Evolutionary conservation across 1,140 invertebrate species (phyloP).

Genomic region (Drosophila micromelanica): DNA sequence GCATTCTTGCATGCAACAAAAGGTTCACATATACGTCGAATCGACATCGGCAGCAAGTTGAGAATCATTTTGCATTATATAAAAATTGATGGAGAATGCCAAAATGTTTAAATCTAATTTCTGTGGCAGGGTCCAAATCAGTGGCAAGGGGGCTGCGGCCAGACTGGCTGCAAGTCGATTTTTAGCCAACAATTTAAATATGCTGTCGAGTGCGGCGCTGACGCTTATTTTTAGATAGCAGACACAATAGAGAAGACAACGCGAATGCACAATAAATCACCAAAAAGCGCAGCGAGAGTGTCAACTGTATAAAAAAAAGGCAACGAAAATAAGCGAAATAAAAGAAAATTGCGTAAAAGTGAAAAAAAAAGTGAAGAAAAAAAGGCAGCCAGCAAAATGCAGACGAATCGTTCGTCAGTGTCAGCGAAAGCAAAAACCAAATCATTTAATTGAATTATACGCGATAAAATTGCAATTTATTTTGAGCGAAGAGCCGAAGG

Average conservation of each 20-base stretch:
- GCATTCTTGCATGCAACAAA: slow-evolving; percentile 41
- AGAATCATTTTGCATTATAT: slow-evolving; percentile 50
- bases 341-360: slow-evolving; percentile 26
- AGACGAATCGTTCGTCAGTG: slow-evolving; percentile 49
- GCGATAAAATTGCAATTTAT: slow-evolving; percentile 71
- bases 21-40: slow-evolving; percentile 15
- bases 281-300: slow-evolving; percentile 52
- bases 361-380: not conserved
- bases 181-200: slow-evolving; percentile 59
- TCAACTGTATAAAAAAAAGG: slow-evolving; percentile 26
- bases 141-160: not conserved
- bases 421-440: slow-evolving; percentile 48
- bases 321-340: slow-evolving; percentile 18
- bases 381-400: slow-evolving; percentile 11
- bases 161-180: slow-evolving; percentile 36
- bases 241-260: slow-evolving; percentile 47
- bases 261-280: slow-evolving; percentile 54
- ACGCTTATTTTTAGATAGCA: slow-evolving; percentile 54
- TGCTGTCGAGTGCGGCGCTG: slow-evolving; percentile 47
- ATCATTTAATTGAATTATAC: slow-evolving; percentile 78
- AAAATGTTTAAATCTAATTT: slow-evolving; percentile 82
- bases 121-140: slow-evolving; percentile 14
- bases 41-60: not conserved
- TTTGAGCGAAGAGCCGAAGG: slow-evolving; percentile 34
- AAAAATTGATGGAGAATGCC: slow-evolving; percentile 80